These are phyloP conservation scores for Lysandra bellargus DNA, from an alignment of 2,888 invertebrate species.

Conservation along the genomic window DNA sequence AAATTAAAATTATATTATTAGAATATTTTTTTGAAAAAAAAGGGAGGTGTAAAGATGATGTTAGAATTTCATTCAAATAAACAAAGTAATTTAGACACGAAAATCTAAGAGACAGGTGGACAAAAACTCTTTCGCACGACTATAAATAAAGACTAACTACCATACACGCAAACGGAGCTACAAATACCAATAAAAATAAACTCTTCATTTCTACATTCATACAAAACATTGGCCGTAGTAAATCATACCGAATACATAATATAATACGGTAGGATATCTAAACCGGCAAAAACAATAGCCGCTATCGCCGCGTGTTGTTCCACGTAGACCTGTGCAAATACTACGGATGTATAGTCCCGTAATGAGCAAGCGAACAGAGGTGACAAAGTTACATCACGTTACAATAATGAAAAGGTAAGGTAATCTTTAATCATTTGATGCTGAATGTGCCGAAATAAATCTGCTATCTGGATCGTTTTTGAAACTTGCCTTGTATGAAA, in stretches of 20 bases:
- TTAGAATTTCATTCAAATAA: no score
- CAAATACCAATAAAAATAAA: background rate
- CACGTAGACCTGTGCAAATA: slow-evolving; percentile 63
- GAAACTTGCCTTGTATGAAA: no score
- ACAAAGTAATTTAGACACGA: background rate
- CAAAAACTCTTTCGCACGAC: background rate
- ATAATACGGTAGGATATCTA: slow-evolving; percentile 18
- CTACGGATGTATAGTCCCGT: slow-evolving; percentile 46
- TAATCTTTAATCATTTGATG: no score
- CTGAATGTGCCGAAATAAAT: no score
- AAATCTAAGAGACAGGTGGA: background rate
- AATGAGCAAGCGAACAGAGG: slow-evolving; percentile 35
- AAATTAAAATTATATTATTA: no score
- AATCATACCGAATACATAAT: background rate
- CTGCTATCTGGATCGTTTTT: no score
- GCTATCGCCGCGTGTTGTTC: slow-evolving; percentile 69
- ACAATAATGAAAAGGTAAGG: slow-evolving; percentile 39
- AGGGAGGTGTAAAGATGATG: no score
- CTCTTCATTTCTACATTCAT: background rate
- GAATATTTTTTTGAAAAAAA: no score
- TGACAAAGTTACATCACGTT: background rate
- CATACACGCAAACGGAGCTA: background rate
- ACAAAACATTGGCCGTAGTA: background rate
- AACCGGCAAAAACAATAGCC: slow-evolving; percentile 44
- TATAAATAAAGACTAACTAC: background rate